Evolutionary conservation across 92 coral and sea anemone genomes (phyloP).

Genomic region (Porites rus): DNA sequence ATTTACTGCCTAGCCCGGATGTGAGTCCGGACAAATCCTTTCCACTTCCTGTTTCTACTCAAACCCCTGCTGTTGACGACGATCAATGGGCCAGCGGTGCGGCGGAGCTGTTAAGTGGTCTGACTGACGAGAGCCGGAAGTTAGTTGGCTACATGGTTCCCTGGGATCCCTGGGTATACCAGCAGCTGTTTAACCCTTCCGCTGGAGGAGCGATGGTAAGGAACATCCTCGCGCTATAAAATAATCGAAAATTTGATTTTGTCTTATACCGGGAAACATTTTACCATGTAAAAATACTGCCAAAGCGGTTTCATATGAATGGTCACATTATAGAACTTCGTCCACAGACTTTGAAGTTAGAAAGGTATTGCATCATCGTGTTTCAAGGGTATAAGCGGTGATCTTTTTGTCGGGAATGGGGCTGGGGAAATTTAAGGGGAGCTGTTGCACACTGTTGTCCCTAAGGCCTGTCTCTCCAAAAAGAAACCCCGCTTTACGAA

Average conservation of each 20-base stretch:
- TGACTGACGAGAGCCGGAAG: slow-evolving; percentile 81
- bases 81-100: slow-evolving; percentile 80
- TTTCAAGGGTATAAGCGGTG: too few species aligned
- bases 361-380: too few species aligned
- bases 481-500: too few species aligned
- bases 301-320: too few species aligned
- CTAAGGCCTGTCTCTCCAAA: too few species aligned
- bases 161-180: slow-evolving; percentile 74
- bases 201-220: slow-evolving; percentile 2
- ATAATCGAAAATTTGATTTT: background rate
- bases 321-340: too few species aligned
- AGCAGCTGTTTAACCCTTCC: slow-evolving; percentile 61
- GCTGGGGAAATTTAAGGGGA: too few species aligned
- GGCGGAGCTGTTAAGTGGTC: slow-evolving; percentile 76
- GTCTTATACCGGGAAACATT: background rate
- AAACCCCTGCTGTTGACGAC: background rate
- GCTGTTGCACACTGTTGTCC: too few species aligned
- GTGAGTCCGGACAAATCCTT: slow-evolving; percentile 22
- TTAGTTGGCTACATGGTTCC: slow-evolving; percentile 87
- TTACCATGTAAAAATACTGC: too few species aligned
- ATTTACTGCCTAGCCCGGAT: slow-evolving; percentile 65
- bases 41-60: background rate
- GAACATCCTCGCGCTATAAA: background rate
- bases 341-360: too few species aligned
- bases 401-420: too few species aligned